Conservation (phyloP, 2,888 invertebrate species). For the Yponomeuta evonymella region DNA sequence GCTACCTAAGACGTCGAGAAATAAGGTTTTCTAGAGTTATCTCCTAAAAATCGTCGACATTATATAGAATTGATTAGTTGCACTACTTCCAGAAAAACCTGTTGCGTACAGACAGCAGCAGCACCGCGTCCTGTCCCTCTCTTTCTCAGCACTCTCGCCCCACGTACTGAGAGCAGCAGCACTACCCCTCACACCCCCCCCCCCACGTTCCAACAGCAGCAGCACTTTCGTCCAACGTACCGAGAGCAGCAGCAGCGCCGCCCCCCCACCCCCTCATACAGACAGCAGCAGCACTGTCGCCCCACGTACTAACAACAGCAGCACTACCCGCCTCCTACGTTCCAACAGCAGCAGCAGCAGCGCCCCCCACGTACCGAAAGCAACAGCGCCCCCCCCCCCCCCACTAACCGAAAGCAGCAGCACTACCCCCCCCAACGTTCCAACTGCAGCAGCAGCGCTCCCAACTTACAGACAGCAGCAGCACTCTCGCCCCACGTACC, state of each 20-base stretch:
- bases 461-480: slow-evolving; percentile 18
- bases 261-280: not conserved
- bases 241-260: not conserved
- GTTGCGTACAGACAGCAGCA: too few species aligned
- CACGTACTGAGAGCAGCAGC: slow-evolving; percentile 92
- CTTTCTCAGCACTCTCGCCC: too few species aligned
- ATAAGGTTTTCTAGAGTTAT: too few species aligned
- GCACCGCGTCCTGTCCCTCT: too few species aligned
- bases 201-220: slow-evolving; percentile 34
- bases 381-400: slow-evolving; percentile 56
- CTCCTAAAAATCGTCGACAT: too few species aligned
- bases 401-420: not conserved
- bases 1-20: too few species aligned
- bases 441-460: not conserved
- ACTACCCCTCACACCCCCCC: too few species aligned
- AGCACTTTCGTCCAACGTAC: not conserved
- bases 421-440: not conserved
- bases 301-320: slow-evolving; percentile 90
- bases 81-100: too few species aligned
- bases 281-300: not conserved
- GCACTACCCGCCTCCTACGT: too few species aligned
- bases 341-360: slow-evolving; percentile 91
- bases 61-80: too few species aligned
- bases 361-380: slow-evolving; percentile 58
- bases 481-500: slow-evolving; percentile 75